Percentiles rank a stretch among this genome's conserved stretches.
phyloP scores from a whole-genome alignment of 1,140 invertebrate species.

The Drepana arcuata region DNA sequence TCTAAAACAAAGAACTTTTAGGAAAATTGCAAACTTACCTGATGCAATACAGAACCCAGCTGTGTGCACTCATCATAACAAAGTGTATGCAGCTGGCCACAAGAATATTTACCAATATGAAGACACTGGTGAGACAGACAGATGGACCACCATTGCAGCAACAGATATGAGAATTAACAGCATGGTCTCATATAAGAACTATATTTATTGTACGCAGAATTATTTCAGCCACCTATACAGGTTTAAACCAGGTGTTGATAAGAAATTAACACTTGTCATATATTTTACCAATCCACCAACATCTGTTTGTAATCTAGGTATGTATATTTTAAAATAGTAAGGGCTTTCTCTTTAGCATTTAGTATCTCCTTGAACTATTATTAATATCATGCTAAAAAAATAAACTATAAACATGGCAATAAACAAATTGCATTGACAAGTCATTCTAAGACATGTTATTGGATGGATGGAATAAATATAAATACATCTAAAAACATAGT shows the following conservation, averaged over 20 bases:
- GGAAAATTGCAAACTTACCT: slow-evolving; percentile 39
- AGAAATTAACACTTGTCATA: slow-evolving; percentile 27
- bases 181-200: slow-evolving; percentile 38
- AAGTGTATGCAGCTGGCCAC: slow-evolving; percentile 38
- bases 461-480: slow-evolving; percentile 42
- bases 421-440: slow-evolving; percentile 36
- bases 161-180: slow-evolving; percentile 37
- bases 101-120: slow-evolving; percentile 45
- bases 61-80: slow-evolving; percentile 32
- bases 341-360: too few relatives aligned
- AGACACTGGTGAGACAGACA: slow-evolving; percentile 14
- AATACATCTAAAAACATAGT: too few relatives aligned
- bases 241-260: slow-evolving; percentile 33
- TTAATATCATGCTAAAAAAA: too few relatives aligned
- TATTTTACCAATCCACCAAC: slow-evolving; percentile 34
- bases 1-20: slow-evolving; percentile 36
- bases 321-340: slow-evolving; percentile 12
- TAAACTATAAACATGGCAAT: too few relatives aligned
- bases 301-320: slow-evolving; percentile 41
- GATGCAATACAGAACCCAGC: slow-evolving; percentile 47
- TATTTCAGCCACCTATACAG: slow-evolving; percentile 47
- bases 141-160: slow-evolving; percentile 26
- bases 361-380: too few relatives aligned
- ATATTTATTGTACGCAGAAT: slow-evolving; percentile 48
- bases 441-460: slow-evolving; percentile 22